Base-by-base conservation (phyloP, 2,113 vertebrate genomes). In the Garra rufa region DNA sequence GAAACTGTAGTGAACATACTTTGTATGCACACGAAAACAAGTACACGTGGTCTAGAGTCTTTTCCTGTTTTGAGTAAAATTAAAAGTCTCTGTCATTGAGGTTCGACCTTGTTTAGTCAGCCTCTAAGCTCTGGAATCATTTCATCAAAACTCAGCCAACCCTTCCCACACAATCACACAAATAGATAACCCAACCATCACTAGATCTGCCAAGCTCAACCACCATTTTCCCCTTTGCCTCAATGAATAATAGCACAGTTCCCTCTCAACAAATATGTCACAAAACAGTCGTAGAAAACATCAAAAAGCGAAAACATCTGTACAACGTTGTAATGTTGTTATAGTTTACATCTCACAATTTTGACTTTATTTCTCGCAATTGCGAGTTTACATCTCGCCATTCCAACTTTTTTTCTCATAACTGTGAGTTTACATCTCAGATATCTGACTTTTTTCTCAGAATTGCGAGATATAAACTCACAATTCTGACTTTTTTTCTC, bases 151-250 rank as follows among this genome's bases (percentile, higher is more conserved):
- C 83, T 41, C 75, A 71, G 84, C 87, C 88, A 87, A 83, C 28
- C 61, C 86, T 70, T 86, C 88, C 84, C 82, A 87, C 87, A 88
- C 79, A 70, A 73, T 79, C 80, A 89, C 88, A 63, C 87, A 90
- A 88, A 89, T 86, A 90, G 84, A 84, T 83, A 88, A 83, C 82
- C 82, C 69, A 76, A 83, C 50, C 75, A 85, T 28, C 63, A 74
- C 34, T 63, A 77, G 84, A 85, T 84, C 61, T 83, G 83, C 55
- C 80, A 76, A 69, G 61, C 70, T 44, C 52, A 85, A 44, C 69
- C 69, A 73, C 43, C 46, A 55, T 75, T 50, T 65, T 69, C 34
- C 61, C 59, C 59, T 43, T 78, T 48, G 44, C 50, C 46, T 77
- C 70, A 80, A 57, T 76, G 83, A 87, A 85, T 81, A 85, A 83